Percentiles rank a stretch among this genome's conserved stretches.
phyloP scores from a whole-genome alignment of 2,797 vertebrate genomes.

The Staurois parvus region DNA sequence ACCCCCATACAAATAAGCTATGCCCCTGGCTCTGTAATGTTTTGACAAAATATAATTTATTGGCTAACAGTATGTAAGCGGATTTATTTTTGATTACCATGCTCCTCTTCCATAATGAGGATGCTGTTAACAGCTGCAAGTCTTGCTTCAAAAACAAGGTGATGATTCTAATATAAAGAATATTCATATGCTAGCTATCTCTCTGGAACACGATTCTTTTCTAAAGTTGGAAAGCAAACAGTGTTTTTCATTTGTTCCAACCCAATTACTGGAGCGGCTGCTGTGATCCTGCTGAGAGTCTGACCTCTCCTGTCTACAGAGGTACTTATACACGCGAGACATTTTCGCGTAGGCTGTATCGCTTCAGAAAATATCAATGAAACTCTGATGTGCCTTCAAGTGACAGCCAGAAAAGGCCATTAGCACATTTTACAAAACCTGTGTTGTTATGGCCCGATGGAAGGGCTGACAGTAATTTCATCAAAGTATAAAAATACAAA shows the following conservation, averaged over 20 bases:
- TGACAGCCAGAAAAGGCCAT: slow-evolving; percentile 30
- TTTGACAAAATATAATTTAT: not conserved
- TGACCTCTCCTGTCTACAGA: slow-evolving; percentile 34
- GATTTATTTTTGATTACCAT: not conserved
- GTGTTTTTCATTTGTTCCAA: slow-evolving; percentile 53
- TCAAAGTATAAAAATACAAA: not conserved
- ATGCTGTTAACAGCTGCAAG: not conserved
- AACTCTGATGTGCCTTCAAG: slow-evolving; percentile 16
- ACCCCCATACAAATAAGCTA: not conserved
- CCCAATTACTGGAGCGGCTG: slow-evolving; percentile 42
- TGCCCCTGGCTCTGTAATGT: not conserved
- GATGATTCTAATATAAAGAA: not conserved
- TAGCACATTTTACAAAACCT: slow-evolving; percentile 13
- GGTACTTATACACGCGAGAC: slow-evolving; percentile 8
- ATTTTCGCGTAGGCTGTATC: not conserved
- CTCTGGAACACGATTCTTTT: slow-evolving; percentile 3
- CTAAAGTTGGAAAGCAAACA: not conserved
- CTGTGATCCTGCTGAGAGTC: slow-evolving; percentile 24
- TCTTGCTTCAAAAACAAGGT: not conserved
- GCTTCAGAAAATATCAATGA: slow-evolving; percentile 41
- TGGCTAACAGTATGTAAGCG: not conserved
- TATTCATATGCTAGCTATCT: not conserved
- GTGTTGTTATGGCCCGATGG: not conserved
- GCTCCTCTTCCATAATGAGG: not conserved
- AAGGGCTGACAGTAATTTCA: not conserved